Conservation (phyloP, 2,888 invertebrate genomes). For the Entomobrya proxima region DNA sequence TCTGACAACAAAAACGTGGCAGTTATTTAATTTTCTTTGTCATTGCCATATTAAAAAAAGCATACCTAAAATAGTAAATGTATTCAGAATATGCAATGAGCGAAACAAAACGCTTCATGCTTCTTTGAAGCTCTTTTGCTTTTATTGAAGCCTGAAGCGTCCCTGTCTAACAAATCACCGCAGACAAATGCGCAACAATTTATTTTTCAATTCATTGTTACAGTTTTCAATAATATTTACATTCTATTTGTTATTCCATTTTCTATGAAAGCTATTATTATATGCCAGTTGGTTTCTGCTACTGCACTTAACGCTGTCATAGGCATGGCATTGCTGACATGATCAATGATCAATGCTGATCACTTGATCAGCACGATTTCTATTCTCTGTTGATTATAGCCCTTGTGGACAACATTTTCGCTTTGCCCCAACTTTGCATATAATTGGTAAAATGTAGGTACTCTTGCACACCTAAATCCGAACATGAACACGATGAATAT, state of each 20-base stretch:
- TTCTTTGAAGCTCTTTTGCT: constrained; percentile 3
- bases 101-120: constrained; percentile 10
- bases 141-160: not conserved
- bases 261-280: not conserved
- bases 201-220: constrained; percentile 14
- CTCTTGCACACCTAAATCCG: not conserved
- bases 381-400: not conserved
- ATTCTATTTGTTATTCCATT: not conserved
- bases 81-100: constrained; percentile 12
- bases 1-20: constrained; percentile 32
- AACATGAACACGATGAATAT: no score
- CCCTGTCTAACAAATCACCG: not conserved
- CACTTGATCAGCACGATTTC: constrained; percentile 25
- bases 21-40: constrained; percentile 47
- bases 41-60: constrained; percentile 44
- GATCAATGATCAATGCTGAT: constrained; percentile 14
- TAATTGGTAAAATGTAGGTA: not conserved
- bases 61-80: constrained; percentile 29
- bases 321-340: not conserved
- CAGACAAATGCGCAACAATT: not conserved
- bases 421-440: not conserved
- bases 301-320: constrained; percentile 6
- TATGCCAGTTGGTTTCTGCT: not conserved
- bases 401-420: not conserved
- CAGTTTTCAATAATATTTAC: not conserved